phyloP scores from a whole-genome alignment of 2,888 invertebrate species.

The Thymelicus lineola region DNA sequence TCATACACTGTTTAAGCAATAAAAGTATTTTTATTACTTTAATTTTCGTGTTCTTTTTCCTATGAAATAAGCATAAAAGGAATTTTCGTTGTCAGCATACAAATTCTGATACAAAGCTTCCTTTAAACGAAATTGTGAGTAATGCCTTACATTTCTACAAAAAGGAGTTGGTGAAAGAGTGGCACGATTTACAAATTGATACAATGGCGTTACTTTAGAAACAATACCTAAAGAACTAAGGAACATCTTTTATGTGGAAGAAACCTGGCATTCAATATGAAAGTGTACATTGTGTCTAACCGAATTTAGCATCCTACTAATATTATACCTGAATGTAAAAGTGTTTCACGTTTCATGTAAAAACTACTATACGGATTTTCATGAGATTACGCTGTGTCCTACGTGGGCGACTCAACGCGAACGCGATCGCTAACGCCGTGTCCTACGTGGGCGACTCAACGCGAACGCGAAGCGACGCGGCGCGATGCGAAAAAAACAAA shows the following conservation, averaged over 20 bases:
- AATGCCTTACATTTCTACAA: constrained; percentile 15
- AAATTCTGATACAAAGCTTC: background rate
- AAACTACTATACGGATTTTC: no score
- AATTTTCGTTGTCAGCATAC: background rate
- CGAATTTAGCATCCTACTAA: no score
- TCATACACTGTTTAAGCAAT: background rate
- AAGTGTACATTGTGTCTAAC: background rate
- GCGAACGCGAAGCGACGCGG: no score
- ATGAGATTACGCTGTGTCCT: no score
- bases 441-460: no score
- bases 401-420: no score
- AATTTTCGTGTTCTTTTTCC: background rate
- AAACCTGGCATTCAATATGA: background rate
- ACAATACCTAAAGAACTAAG: constrained; percentile 1
- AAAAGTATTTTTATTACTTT: constrained; percentile 1
- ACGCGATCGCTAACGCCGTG: no score
- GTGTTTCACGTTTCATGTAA: no score
- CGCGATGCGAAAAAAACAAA: no score
- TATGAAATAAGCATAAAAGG: background rate
- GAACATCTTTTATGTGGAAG: constrained; percentile 8
- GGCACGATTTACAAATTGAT: constrained; percentile 16
- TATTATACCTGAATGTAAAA: no score
- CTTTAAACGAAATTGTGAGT: constrained; percentile 11
- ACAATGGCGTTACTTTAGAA: constrained; percentile 19
- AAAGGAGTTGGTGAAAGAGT: constrained; percentile 12